Percentiles rank a stretch among this genome's conserved stretches.
phyloP scores from a whole-genome alignment of 2,113 vertebrate genomes.

The Rhombomys opimus region DNA sequence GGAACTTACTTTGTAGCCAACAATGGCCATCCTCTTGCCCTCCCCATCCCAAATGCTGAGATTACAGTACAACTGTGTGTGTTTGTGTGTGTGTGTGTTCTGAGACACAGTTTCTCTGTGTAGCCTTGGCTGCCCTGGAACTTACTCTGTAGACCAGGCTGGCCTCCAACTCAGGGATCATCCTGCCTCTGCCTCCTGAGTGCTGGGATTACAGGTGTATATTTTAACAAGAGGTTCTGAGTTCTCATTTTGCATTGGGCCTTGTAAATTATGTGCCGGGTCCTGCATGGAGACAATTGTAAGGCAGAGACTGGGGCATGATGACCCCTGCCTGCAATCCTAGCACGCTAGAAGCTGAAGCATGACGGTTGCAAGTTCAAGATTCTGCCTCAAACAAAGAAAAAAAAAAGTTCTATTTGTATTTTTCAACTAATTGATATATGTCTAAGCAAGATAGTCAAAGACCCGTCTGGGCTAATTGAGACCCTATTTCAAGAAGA shows the following conservation, averaged over 20 bases:
- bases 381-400: not conserved
- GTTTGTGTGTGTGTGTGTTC: too few species aligned
- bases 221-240: not conserved
- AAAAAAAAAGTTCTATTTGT: not conserved
- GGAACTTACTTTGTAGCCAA: not conserved
- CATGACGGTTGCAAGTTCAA: not conserved
- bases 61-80: not conserved
- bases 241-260: not conserved
- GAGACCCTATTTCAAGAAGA: not conserved
- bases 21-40: not conserved
- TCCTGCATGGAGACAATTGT: not conserved
- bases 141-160: not conserved
- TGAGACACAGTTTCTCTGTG: too few species aligned
- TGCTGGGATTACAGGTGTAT: not conserved
- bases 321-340: not conserved
- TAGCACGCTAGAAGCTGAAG: not conserved
- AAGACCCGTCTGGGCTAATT: not conserved
- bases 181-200: not conserved
- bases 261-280: not conserved
- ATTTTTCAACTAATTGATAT: not conserved
- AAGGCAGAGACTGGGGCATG: not conserved
- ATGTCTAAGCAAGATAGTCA: not conserved
- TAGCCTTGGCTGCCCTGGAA: not conserved
- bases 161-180: not conserved
- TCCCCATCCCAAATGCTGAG: not conserved